Base-by-base conservation (phyloP, 2,113 vertebrate species). In the Dipodomys spectabilis region DNA sequence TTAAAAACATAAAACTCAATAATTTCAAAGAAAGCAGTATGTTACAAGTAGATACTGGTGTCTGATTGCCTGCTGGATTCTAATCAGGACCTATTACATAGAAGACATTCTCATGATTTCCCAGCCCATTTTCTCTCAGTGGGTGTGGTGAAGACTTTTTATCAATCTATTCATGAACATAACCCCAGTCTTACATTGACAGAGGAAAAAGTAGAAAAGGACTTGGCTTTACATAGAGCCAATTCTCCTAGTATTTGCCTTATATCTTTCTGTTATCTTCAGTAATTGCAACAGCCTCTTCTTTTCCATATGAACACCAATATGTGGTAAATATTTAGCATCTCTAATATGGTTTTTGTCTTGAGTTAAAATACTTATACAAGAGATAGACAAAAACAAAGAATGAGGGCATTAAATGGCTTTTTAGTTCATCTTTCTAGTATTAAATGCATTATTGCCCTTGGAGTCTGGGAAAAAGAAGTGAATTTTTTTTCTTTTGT, bases 221-320 rank as follows among this genome's bases (percentile, higher is more conserved):
- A 94, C 96, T 95, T 94, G 96, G 87, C 95, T 97, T 97, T 97
- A 95, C 96, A 94, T 91, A 96, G 95, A 96, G 96, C 78, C 94
- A 96, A 84, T 97, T 96, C 95, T 95, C 28, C 69, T 96, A 94
- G 94, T 96, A 96, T 96, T 98, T 93, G 96, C 95, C 92, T 96
- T 92, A 96, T 95, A 72, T 96, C 96, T 98, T 97, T 96, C 95
- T 98, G 97, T 96, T 97, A 91, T 95, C 96, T 97, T 95, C 91
- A 71, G 84, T 2, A 89, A 95, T 49, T 97, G 78, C 83, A 94
- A 95, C 95, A 97, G 95, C 71, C 92, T 97, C 97, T 87, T 96
- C 90, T 90, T 95, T 97, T 97, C 64, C 68, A 73, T 23, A 68
- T 32, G 72, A 39, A 91, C 88, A 96, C 25, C 82, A 89, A 97